Base-by-base conservation (phyloP, 2,113 vertebrate species). In the Dryoscopus gambensis region DNA sequence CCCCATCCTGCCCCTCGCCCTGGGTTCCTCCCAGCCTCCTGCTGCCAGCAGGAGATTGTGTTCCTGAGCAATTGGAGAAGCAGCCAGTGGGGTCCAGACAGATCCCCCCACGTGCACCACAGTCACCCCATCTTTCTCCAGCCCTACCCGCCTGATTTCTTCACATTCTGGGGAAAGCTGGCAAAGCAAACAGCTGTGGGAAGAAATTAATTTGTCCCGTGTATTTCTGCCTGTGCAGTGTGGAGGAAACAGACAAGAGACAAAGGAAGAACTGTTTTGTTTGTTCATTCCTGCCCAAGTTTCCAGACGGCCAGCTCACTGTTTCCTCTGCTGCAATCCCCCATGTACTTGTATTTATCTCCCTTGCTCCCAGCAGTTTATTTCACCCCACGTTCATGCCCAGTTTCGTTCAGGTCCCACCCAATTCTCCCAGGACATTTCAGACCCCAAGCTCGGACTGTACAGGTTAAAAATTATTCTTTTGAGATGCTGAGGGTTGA, bases 291-390 rank as follows among this genome's bases (percentile, higher is more conserved):
- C 69, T 53, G 50, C 31, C 25, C 2, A 0, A 1, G 0, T 60
- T 55, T 47, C 69, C 91, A 65, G 50, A 14, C 0, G 2, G 16
- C 16, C 10, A 59, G 2, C 24, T 57, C 30, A 5, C 27, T 10
- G 3, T 21, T 55, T 68, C 28, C 44, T 40, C 44, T 83, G 53
- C 79, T 88, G 70, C 39, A 7, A 3, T 59, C 47, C 60, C 15
- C 47, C 23, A 13, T 0, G 1, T 4, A 2, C 14, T 24, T 39
- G 5, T 6, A 8, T 20, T 30, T 15, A 15, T 5, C 21, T 13
- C 39, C 37, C 33, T 33, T 44, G 37, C 22, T 76, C 28, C 67
- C 55, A 69, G 33, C n/a, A 39, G 16, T 10, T 86, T 11, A 37
- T 64, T 77, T 47, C 50, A 27, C 18, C 70, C 56, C 46, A 46